Conservation (phyloP, 1,140 invertebrate species). For the Anastrepha ludens region DNA sequence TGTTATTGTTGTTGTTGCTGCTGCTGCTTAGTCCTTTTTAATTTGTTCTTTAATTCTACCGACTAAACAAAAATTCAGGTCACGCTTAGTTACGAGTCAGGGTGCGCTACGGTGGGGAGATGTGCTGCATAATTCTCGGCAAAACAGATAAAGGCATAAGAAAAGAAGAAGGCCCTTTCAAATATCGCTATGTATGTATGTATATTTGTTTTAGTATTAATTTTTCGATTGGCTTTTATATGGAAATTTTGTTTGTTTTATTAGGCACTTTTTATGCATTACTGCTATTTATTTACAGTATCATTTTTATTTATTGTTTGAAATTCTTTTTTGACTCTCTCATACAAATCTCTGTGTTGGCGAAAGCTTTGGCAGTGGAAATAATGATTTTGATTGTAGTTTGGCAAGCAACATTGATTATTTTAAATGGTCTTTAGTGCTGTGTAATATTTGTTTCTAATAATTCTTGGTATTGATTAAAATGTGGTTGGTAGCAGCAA, state of each 20-base stretch:
- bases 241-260: neutral
- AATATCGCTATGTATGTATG: neutral
- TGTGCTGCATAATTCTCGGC: neutral
- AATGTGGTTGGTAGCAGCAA: too few relatives aligned
- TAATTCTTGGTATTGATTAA: too few relatives aligned
- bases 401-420: too few relatives aligned
- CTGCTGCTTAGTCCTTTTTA: slow-evolving; percentile 19
- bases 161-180: neutral
- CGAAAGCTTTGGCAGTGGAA: too few relatives aligned
- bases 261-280: neutral
- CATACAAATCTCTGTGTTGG: too few relatives aligned
- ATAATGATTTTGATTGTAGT: too few relatives aligned
- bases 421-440: too few relatives aligned
- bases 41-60: slow-evolving; percentile 40
- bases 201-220: neutral
- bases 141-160: slow-evolving; percentile 15
- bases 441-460: too few relatives aligned
- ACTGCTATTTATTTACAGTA: neutral
- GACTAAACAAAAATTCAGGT: slow-evolving; percentile 43
- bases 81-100: neutral
- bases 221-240: slow-evolving; percentile 12
- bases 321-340: too few relatives aligned
- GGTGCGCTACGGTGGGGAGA: neutral
- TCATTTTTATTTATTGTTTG: neutral
- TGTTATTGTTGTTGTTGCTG: slow-evolving; percentile 1